Percentiles rank a stretch among this genome's conserved stretches.
These are phyloP conservation scores for Octomys mimax DNA, from an alignment of 2,797 vertebrate species.

Conservation along the genomic window DNA sequence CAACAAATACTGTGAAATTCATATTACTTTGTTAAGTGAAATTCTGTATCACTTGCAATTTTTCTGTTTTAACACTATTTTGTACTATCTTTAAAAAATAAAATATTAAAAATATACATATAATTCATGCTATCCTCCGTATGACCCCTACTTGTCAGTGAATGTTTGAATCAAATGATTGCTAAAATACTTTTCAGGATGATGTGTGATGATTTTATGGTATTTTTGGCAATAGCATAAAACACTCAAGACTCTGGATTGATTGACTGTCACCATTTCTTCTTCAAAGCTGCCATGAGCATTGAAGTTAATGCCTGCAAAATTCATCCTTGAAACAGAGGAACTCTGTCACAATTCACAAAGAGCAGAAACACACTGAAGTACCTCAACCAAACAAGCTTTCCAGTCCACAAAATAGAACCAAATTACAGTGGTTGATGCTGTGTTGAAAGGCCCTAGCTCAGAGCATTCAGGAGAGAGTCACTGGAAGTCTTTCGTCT, in stretches of 20 bases:
- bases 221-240: conserved; percentile 8
- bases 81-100: too few relatives aligned
- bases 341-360: neutral
- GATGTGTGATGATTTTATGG: conserved; percentile 7
- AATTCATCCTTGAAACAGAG: neutral
- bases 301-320: conserved; percentile 24
- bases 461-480: neutral
- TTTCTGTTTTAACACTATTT: too few relatives aligned
- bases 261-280: neutral
- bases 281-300: neutral
- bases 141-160: neutral
- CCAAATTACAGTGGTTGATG: neutral
- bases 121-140: neutral
- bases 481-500: neutral
- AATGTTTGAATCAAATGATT: neutral
- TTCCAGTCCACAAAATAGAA: neutral
- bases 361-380: neutral
- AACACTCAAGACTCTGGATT: conserved; percentile 9
- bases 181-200: conserved; percentile 13
- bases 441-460: neutral
- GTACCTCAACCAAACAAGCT: neutral
- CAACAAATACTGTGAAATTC: too few relatives aligned
- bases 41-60: too few relatives aligned
- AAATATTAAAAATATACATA: too few relatives aligned
- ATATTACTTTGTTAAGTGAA: too few relatives aligned